Base-by-base conservation (phyloP, 2,888 invertebrate genomes). In the Abrostola triplasia region DNA sequence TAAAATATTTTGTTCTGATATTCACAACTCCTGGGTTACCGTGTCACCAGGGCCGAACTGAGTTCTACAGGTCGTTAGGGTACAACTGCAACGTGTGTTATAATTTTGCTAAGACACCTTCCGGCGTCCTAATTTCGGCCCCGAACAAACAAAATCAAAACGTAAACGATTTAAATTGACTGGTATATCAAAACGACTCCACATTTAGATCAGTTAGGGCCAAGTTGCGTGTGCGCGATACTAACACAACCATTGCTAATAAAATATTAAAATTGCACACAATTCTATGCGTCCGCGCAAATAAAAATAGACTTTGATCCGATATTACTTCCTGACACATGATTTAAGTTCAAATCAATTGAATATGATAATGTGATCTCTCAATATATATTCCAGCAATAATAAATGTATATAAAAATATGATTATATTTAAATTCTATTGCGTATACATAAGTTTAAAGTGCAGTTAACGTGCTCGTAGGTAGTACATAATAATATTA, bases 251-350 rank as follows among this genome's bases (percentile, higher is more conserved):
- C 88, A 79, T 87, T 79, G 84, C 84, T 88, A 87, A 87, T 85
- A 88, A 87, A 87, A 78, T 82, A 86, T 87, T 87, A 79, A 90
- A 88, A 93, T 93, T 93, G 93, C 93, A 93, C 93, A 90, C 87
- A 86, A 85, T 70, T 82, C 70, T 65, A 71, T 76, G 81, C 80
- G 81, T 60, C 76, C 80, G 76, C 66, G 51, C 57, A 49, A 40
- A 44, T 38, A 35, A 51, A 12, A 11, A 44, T 41, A 8, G 11
- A 59, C 64, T 60, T 64, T 41, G 38, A 64, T 67, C 60, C 52
- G 42, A 69, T 49, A 70, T 59, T 66, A 60, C 40, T 47, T 54
- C 49, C 50, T 63, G 61, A 64, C 49, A 54, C 9, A 5, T n/a
- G n/a, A 5, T 36, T 54, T 55, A 52, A 57, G 44, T 37, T 36